Evolutionary conservation across 1,140 invertebrate species (phyloP), one percentile per base, ranked within the genome.

Genomic region (Drosophila gunungcola): DNA sequence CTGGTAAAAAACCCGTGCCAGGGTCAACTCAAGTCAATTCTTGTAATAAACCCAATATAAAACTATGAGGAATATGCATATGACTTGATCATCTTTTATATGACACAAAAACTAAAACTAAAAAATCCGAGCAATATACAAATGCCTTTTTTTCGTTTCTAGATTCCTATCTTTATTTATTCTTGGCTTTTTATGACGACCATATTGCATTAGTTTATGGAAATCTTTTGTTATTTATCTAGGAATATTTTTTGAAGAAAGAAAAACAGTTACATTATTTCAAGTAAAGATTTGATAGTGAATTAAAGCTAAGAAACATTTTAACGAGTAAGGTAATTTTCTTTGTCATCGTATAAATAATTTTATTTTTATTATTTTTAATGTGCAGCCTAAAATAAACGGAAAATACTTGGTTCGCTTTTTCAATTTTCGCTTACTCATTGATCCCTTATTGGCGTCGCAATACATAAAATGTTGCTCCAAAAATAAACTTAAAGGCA

Each of bases 1-100:
- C 32, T 4, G 25, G 53, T 46, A 48, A 53, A 68, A 45, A 82
- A 49, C 79, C 57, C 73, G 73, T 73, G 62, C 53, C 78, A 81
- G 25, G 73, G 65, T 38, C 41, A 69, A 48, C 6, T n/a, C 34
- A 45, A 70, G 41, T 12, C 49, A 21, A 38, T n/a, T 25, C 13
- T 38, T 25, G 6, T 32, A 34, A 46, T 16, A 52, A 32, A 5
- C n/a, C 11, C 4, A 36, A 43, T 29, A 39, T 4, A 29, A 29
- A 61, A 16, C 10, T 0, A 21, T 29, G 12, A 5, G 10, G n/a
- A 16, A 51, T 34, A 51, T 51, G 29, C 10, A 51, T 16, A 13
- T 1, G 7, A 34, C 13, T 16, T 51, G 7, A 11, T 34, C 48
- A 34, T 16, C 29, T 11, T 5, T 0, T 32, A 10, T 34, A 3